Base-by-base conservation (phyloP, 2,888 invertebrate species). In the Rambutsinella grinnellia region DNA sequence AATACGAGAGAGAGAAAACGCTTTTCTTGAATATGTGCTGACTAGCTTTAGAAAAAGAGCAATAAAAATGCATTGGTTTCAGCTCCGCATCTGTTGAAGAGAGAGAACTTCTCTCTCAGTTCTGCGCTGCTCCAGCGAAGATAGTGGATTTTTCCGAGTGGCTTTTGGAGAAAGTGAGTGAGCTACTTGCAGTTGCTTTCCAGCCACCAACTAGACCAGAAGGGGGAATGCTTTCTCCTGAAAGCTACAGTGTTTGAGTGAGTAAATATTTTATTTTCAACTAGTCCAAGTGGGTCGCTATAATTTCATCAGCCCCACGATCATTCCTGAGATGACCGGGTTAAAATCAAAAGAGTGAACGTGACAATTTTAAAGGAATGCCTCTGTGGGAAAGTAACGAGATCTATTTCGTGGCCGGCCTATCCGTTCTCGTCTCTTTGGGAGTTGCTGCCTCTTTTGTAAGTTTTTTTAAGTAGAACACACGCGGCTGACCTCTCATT, bases 301-400 rank as follows among this genome's bases (percentile, higher is more conserved):
- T n/a, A n/a, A n/a, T n/a, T n/a, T n/a, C n/a, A n/a, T n/a, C n/a
- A n/a, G n/a, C n/a, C n/a, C n/a, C n/a, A n/a, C n/a, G n/a, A n/a
- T n/a, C n/a, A n/a, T n/a, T n/a, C n/a, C n/a, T n/a, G n/a, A n/a
- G n/a, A n/a, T n/a, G n/a, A n/a, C n/a, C n/a, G n/a, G n/a, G n/a
- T n/a, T n/a, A n/a, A 36, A 36, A 36, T 5, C 5, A 36, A 36
- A 36, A 8, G 6, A 36, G 36, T 36, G 36, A 36, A 13, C 13
- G 36, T 36, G 36, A 36, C 36, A 36, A 13, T 36, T 36, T 36
- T n/a, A n/a, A n/a, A n/a, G n/a, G n/a, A n/a, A 76, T 76, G 75
- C 75, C 75, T 62, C 69, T 36, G 36, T 76, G 75, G 75, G 75
- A 76, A 57, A 76, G 75, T 58, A 76, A 76, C 75, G 75, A 76